A percentile compares a stretch with the other conserved stretches of the same genome.
phyloP scores from a whole-genome alignment of 2,888 invertebrate species.

The Sturmia bella region DNA sequence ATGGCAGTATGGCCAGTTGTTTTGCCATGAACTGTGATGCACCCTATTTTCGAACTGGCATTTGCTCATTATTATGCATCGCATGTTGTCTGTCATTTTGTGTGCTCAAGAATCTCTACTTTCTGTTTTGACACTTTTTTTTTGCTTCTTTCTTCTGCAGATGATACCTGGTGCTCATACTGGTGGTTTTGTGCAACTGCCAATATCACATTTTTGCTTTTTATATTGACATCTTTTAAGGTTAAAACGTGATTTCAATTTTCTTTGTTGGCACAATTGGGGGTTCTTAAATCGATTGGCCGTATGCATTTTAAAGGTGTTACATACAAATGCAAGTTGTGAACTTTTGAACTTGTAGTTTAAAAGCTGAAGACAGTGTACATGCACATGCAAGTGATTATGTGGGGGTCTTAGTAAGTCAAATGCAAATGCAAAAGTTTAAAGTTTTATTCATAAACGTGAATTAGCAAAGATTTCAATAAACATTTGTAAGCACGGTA shows the following conservation, averaged over 20 bases:
- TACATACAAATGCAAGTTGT: slow-evolving; percentile 18
- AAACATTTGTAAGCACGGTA: no score
- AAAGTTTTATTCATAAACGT: no score
- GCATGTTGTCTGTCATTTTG: slow-evolving; percentile 11
- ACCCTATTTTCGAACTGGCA: not conserved
- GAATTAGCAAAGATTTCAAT: no score
- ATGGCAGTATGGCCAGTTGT: no score
- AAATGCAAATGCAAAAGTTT: no score
- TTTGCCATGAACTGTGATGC: no score
- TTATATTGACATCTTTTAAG: slow-evolving; percentile 50
- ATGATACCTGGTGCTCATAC: not conserved
- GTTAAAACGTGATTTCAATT: slow-evolving; percentile 61
- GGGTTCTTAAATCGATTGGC: not conserved
- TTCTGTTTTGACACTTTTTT: slow-evolving; percentile 18
- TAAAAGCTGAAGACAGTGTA: no score
- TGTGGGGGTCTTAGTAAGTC: no score
- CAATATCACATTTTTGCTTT: slow-evolving; percentile 25
- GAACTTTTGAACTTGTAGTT: not conserved
- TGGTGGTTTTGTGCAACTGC: not conserved
- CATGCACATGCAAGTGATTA: no score
- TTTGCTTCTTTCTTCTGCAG: not conserved
- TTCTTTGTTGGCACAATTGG: slow-evolving; percentile 24
- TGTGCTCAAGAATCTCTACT: slow-evolving; percentile 17
- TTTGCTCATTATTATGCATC: slow-evolving; percentile 34
- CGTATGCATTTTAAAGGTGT: not conserved